A percentile compares a stretch with the other conserved stretches of the same genome.
These are phyloP conservation scores for Ichneumoninae sp. DNA, from an alignment of 2,888 invertebrate genomes.

Conservation along the genomic window DNA sequence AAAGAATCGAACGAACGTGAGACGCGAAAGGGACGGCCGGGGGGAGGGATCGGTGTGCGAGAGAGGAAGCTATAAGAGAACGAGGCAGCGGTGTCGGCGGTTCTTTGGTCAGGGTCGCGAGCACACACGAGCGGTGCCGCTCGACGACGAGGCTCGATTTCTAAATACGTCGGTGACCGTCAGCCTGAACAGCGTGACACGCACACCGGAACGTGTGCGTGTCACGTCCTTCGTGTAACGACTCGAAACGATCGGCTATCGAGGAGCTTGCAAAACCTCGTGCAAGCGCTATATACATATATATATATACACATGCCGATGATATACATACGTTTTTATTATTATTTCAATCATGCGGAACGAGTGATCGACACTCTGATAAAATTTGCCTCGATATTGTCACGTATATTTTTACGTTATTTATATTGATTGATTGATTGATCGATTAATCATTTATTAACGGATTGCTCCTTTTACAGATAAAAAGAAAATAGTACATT, in stretches of 20 bases:
- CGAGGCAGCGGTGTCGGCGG: constrained; percentile 10
- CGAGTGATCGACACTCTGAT: constrained; percentile 16
- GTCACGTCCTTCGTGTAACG: constrained; percentile 29
- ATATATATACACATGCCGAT: background rate
- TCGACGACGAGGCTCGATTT: constrained; percentile 64
- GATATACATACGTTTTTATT: constrained; percentile 10
- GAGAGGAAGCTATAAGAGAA: constrained; percentile 48
- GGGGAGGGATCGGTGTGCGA: constrained; percentile 29
- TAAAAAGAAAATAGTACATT: too few relatives aligned
- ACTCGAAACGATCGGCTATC: background rate
- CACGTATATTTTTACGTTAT: background rate
- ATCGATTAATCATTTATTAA: background rate
- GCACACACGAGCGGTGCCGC: constrained; percentile 55
- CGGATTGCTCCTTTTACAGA: too few relatives aligned
- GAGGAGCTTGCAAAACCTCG: constrained; percentile 6
- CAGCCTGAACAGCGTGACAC: constrained; percentile 52
- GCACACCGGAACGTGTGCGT: constrained; percentile 29
- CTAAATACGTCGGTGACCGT: constrained; percentile 77
- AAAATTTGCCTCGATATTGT: constrained; percentile 15
- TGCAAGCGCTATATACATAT: background rate
- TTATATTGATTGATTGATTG: background rate
- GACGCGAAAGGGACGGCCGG: background rate
- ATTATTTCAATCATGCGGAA: constrained; percentile 26
- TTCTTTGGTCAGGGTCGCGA: constrained; percentile 67
- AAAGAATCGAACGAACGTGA: background rate